Conservation (phyloP, 2,113 vertebrate genomes). For the Xyliphius kryptos region DNA sequence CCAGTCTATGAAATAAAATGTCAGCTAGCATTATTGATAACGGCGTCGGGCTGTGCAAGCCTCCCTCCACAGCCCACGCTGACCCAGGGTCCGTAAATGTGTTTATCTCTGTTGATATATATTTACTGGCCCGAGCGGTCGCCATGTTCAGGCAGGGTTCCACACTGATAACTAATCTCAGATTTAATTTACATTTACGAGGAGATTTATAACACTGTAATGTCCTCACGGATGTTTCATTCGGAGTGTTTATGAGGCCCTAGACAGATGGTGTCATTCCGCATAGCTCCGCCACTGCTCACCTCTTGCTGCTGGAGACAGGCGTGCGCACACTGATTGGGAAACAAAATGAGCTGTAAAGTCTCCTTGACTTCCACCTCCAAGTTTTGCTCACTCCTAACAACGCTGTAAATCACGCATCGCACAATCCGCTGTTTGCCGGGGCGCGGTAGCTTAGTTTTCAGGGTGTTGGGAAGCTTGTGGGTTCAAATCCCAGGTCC, state of each 20-base stretch:
- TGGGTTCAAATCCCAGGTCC: not conserved
- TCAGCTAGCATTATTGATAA: slow-evolving; percentile 19
- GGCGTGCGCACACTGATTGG: slow-evolving; percentile 20
- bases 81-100: not conserved
- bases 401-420: not conserved
- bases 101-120: slow-evolving; percentile 22
- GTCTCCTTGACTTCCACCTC: slow-evolving; percentile 45
- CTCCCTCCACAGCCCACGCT: not conserved
- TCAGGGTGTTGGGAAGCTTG: not conserved
- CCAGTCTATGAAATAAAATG: slow-evolving; percentile 23
- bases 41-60: not conserved
- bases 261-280: slow-evolving; percentile 44
- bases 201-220: slow-evolving; percentile 39
- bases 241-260: slow-evolving; percentile 39
- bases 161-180: slow-evolving; percentile 33
- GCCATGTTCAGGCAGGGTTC: slow-evolving; percentile 15
- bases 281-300: slow-evolving; percentile 24
- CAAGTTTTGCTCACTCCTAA: slow-evolving; percentile 28
- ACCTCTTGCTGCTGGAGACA: slow-evolving; percentile 31
- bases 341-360: slow-evolving; percentile 41
- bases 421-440: no score
- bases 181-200: slow-evolving; percentile 40
- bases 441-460: no score
- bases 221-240: slow-evolving; percentile 41
- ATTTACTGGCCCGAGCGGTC: slow-evolving; percentile 18